Evolutionary conservation across 2,113 vertebrate species (phyloP).

Genomic region (Cebus imitator): DNA sequence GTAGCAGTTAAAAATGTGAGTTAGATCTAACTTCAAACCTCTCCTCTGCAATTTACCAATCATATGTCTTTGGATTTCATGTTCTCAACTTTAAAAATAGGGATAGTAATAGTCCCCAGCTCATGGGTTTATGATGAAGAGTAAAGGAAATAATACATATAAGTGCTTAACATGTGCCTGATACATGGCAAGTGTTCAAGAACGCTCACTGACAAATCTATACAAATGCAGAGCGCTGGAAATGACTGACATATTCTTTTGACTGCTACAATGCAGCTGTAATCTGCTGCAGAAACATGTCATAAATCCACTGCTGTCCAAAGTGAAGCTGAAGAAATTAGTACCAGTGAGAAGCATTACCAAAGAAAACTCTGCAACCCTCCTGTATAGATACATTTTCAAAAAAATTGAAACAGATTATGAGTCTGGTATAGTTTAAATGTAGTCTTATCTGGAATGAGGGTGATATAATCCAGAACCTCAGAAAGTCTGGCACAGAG

Average conservation of each 20-base stretch:
- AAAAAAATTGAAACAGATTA: not conserved
- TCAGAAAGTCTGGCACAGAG: not conserved
- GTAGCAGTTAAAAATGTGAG: not conserved
- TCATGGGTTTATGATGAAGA: not conserved
- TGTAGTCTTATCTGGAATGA: not conserved
- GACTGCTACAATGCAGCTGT: not conserved
- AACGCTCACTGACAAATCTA: not conserved
- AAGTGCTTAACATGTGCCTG: not conserved
- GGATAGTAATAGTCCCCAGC: not conserved
- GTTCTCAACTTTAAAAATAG: not conserved
- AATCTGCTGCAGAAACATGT: not conserved
- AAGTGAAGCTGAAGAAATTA: not conserved
- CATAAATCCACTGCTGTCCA: not conserved
- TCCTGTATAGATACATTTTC: not conserved
- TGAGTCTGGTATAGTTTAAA: not conserved
- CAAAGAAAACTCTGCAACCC: not conserved
- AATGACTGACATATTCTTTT: not conserved
- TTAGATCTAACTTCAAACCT: slow-evolving; percentile 21
- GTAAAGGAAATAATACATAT: not conserved
- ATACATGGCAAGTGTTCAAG: not conserved
- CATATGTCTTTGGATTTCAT: not conserved
- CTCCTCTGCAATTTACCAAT: not conserved
- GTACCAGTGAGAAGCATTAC: not conserved
- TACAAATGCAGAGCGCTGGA: not conserved
- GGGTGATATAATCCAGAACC: not conserved